Percentiles rank a stretch among this genome's conserved stretches.
phyloP scores from a whole-genome alignment of 2,113 vertebrate species.

The Ursus arctos region DNA sequence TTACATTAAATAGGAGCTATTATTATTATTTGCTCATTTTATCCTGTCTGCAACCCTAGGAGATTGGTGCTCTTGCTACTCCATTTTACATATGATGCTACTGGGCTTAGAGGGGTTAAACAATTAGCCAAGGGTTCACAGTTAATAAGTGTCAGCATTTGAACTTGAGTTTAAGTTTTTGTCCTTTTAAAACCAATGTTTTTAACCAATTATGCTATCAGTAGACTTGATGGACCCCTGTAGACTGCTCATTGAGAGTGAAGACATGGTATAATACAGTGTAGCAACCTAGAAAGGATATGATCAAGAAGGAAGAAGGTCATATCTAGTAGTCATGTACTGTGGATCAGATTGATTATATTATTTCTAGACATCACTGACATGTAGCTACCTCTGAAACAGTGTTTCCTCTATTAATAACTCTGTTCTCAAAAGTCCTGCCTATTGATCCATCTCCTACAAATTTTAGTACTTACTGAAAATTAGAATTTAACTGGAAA shows the following conservation, averaged over 20 bases:
- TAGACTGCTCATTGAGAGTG: background rate
- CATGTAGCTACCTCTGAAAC: constrained; percentile 45
- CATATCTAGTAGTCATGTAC: background rate
- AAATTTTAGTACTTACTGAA: constrained; percentile 75
- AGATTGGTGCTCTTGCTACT: background rate
- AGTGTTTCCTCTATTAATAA: constrained; percentile 28
- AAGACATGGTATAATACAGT: background rate
- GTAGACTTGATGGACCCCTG: background rate
- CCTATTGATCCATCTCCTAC: constrained; percentile 45
- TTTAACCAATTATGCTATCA: background rate
- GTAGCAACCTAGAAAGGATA: background rate
- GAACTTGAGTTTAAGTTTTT: background rate
- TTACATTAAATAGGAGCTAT: background rate
- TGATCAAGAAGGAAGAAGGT: background rate
- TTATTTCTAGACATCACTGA: constrained; percentile 22
- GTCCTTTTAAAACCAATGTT: background rate
- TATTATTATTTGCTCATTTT: background rate
- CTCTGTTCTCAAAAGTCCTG: constrained; percentile 62
- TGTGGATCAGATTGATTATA: background rate
- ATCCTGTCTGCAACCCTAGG: background rate
- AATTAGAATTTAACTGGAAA: constrained; percentile 77
- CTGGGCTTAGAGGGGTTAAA: background rate
- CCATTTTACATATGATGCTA: background rate
- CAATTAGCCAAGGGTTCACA: background rate
- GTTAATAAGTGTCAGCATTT: background rate